Evolutionary conservation across 2,888 invertebrate genomes (phyloP).

Genomic region (Habroteleia sp.): DNA sequence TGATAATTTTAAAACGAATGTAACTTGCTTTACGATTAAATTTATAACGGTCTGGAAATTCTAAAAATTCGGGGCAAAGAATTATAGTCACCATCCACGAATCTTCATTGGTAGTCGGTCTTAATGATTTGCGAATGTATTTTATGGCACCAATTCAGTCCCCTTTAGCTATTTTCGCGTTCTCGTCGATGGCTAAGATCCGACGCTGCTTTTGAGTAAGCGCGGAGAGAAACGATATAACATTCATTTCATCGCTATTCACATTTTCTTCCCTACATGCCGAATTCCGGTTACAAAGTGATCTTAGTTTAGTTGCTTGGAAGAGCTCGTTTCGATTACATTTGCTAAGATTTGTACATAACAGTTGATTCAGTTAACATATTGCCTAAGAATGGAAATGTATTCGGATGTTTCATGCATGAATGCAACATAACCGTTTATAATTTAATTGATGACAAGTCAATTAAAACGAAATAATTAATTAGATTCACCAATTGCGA

Average conservation of each 20-base stretch:
- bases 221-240: constrained; percentile 39
- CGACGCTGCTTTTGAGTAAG: constrained; percentile 50
- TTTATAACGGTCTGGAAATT: constrained; percentile 29
- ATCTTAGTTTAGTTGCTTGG: constrained; percentile 1
- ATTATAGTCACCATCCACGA: constrained; percentile 50
- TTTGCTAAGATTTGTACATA: constrained; percentile 12
- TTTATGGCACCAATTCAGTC: constrained; percentile 71
- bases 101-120: constrained; percentile 66
- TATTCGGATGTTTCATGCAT: constrained; percentile 7
- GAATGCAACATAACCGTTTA: too few species aligned
- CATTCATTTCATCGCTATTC: constrained; percentile 37
- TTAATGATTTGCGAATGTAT: constrained; percentile 71
- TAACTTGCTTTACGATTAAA: constrained; percentile 44
- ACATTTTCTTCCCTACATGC: constrained; percentile 25
- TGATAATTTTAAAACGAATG: too few species aligned
- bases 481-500: too few species aligned
- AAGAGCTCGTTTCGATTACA: constrained; percentile 3
- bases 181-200: constrained; percentile 70
- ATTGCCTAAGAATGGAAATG: too few species aligned
- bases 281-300: constrained; percentile 12
- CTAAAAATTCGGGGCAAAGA: constrained; percentile 41
- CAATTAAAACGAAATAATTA: too few species aligned
- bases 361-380: constrained; percentile 3
- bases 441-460: too few species aligned
- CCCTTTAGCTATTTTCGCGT: constrained; percentile 69